Evolutionary conservation across 2,888 invertebrate genomes (phyloP), one percentile per base, ranked within the genome.

Genomic region (Homarus gammarus): DNA sequence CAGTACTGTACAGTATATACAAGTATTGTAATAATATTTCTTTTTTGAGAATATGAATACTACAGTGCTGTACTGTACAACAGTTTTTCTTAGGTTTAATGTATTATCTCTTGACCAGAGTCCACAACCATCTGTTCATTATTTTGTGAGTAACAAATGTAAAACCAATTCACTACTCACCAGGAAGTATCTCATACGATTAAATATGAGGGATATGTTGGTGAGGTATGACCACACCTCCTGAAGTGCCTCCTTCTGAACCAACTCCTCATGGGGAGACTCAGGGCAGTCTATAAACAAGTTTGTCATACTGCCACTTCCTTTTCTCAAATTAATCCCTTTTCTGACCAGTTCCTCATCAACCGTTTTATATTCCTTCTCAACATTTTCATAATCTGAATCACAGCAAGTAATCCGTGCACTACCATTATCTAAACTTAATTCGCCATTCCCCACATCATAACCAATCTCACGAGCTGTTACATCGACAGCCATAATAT

Each of bases 141-240:
- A n/a, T n/a, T n/a, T n/a, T n/a, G n/a, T n/a, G n/a, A n/a, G n/a
- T n/a, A n/a, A n/a, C n/a, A n/a, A n/a, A 12, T 12, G 15, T 49
- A 49, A 49, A 12, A 49, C 49, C 49, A 49, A 33, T 15, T 44
- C 27, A 36, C 8, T 15, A 81, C 79, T 81, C 36, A 81, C 79
- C 79, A 81, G 64, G 33, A 81, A 61, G 61, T 36, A 81, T 61
- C 79, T 81, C 79, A 81, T 81, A 33, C 61, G 79, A 36, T 81
- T 81, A 33, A 81, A 61, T 44, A 81, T 81, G 36, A 38, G 79
- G 27, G 79, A 51, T 8, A 61, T 36, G 31, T 44, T 81, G 27
- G 79, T 81, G 56, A 81, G 61, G 27, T 36, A 81, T 0, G 38
- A 18, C 79, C 79, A 81, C 22, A 81, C 18, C 36, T 79, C 15